Base-by-base conservation (phyloP, 1,140 invertebrate genomes). In the Meteorus sp. region DNA sequence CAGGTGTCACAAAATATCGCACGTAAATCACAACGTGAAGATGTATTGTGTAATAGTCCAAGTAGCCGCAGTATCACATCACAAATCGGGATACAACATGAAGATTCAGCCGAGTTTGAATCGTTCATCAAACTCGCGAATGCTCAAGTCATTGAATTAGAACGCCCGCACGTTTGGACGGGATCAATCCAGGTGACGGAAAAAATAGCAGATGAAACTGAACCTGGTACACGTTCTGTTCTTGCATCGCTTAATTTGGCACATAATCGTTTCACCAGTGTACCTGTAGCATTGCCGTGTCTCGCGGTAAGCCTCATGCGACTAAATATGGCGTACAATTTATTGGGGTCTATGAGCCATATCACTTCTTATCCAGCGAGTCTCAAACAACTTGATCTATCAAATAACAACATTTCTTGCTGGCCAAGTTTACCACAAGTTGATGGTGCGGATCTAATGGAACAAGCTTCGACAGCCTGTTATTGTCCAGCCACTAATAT, bases 301-400 rank as follows among this genome's bases (percentile, higher is more conserved):
- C 79, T 94, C 23, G 94, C 93, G 4, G 88, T 92, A 0, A 88
- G 88, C 62, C 81, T 99, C 13, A 89, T 92, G 0, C 83, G 93
- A 27, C 82, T 99, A 0, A 96, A 96, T 72, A 86, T 99, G 81
- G 88, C 94, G 9, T 92, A 94, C 71, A 99, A 99, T 80, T 86
- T 84, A 6, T 73, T 91, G n/a, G 60, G 87, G 39, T 89, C 88
- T 0, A 92, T 95, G 88, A 93, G 94, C 9, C 88, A 92, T 66
- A 90, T 97, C 27, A 92, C 90, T 6, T 90, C 91, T 39, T 95
- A 95, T 76, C 96, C 97, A 2, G 85, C 87, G 33, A 88, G 85
- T 43, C 77, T 98, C 0, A 92, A 95, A 62, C 94, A 97, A 73
- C 75, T 99, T 1, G 96, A 98, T 79, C 79, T 98, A 13, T 94